Evolutionary conservation across 2,888 invertebrate species (phyloP).

Genomic region (Buathra laborator): DNA sequence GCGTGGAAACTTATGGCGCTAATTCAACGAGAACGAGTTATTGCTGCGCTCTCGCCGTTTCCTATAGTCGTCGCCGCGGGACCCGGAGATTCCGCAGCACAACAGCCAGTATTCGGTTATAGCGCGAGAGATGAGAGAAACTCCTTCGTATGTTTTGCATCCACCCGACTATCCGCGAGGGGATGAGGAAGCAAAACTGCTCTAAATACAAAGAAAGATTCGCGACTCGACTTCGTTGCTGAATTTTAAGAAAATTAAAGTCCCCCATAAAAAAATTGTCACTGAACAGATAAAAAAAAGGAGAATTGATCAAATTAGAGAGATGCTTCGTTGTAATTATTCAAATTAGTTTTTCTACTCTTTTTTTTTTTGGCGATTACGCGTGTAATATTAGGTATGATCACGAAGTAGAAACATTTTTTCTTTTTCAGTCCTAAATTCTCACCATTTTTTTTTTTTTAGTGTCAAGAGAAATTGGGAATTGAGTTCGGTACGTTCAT

Average conservation of each 20-base stretch:
- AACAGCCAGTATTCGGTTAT: constrained; percentile 55
- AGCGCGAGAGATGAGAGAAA: constrained; percentile 33
- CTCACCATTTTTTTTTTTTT: no score
- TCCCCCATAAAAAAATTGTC: background rate
- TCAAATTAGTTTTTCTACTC: constrained; percentile 8
- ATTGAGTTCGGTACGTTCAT: no score
- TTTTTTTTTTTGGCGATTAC: constrained; percentile 5
- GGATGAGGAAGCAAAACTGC: constrained; percentile 16
- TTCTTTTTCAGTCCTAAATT: no score
- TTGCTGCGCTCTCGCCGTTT: constrained; percentile 79
- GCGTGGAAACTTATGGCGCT: constrained; percentile 73
- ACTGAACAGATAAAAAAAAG: background rate
- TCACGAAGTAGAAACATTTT: no score
- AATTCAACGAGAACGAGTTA: constrained; percentile 83
- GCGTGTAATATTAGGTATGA: no score
- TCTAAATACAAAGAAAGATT: constrained; percentile 12
- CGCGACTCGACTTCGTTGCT: constrained; percentile 6
- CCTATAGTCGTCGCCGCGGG: constrained; percentile 31
- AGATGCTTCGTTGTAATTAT: constrained; percentile 21
- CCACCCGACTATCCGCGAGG: constrained; percentile 39
- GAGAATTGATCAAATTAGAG: background rate
- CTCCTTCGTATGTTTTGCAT: constrained; percentile 79
- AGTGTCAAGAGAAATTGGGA: no score
- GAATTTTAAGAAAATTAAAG: constrained; percentile 61
- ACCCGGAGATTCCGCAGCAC: constrained; percentile 53